Evolutionary conservation across 1,140 invertebrate genomes (phyloP).

Genomic region (Lutraria rhynchaena): DNA sequence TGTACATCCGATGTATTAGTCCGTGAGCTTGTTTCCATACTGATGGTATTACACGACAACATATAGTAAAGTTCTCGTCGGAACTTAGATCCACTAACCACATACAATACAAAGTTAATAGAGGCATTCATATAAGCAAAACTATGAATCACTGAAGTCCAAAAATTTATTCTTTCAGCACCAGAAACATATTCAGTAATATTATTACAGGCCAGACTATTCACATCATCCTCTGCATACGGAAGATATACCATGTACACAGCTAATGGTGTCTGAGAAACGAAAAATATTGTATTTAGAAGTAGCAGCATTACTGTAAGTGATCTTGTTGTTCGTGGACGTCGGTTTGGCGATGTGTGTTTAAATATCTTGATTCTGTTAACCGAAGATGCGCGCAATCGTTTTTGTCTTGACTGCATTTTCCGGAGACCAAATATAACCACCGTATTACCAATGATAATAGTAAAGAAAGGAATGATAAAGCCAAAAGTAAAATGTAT

Average conservation of each 20-base stretch:
- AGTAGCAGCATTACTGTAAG: constrained; percentile 13
- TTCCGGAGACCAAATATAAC: constrained; percentile 5
- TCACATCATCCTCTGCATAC: background rate
- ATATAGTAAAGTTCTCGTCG: constrained; percentile 24
- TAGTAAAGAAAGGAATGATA: background rate
- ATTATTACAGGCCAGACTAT: background rate
- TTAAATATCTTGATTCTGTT: background rate
- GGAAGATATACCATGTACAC: constrained; percentile 19
- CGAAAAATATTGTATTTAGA: constrained; percentile 26
- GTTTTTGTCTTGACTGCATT: background rate
- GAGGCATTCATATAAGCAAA: constrained; percentile 25
- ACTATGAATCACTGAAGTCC: background rate
- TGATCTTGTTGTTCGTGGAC: background rate
- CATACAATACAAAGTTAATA: constrained; percentile 38
- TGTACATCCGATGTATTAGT: too few relatives aligned
- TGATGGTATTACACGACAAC: constrained; percentile 1
- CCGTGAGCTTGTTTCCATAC: too few relatives aligned
- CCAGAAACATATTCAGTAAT: background rate
- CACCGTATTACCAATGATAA: constrained; percentile 31
- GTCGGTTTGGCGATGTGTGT: background rate
- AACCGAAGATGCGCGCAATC: background rate
- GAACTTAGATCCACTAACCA: constrained; percentile 20
- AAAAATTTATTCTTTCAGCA: background rate
- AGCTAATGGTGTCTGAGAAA: constrained; percentile 8
- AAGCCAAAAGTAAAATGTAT: constrained; percentile 9